These are phyloP conservation scores for Mobula hypostoma DNA, from an alignment of 2,113 vertebrate genomes.

Conservation along the genomic window DNA sequence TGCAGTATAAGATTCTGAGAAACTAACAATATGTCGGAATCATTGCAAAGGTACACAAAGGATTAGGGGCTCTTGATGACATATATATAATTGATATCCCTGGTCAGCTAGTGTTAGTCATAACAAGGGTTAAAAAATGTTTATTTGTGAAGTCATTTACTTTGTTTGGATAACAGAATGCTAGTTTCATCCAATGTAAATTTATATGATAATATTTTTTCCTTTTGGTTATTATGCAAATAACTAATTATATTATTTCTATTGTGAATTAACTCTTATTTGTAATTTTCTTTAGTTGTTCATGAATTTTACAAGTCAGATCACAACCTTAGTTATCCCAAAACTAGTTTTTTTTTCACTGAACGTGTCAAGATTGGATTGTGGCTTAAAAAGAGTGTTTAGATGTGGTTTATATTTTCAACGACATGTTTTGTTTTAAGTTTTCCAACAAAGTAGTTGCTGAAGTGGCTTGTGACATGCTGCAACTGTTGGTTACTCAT, in stretches of 20 bases:
- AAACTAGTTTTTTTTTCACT: neutral
- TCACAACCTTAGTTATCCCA: neutral
- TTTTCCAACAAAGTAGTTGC: slow-evolving; percentile 88
- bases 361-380: neutral
- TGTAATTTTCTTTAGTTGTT: neutral
- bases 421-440: slow-evolving; percentile 53
- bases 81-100: neutral
- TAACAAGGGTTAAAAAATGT: neutral
- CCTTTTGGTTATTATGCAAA: neutral
- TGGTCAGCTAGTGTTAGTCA: neutral
- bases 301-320: neutral
- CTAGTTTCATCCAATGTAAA: neutral
- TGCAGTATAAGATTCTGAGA: neutral
- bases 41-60: neutral
- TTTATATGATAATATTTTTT: neutral
- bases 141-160: slow-evolving; percentile 19
- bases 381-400: neutral
- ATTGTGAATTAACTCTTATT: slow-evolving; percentile 12
- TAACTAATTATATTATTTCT: neutral
- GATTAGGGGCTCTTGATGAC: neutral
- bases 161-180: neutral
- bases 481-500: slow-evolving; percentile 84
- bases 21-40: neutral
- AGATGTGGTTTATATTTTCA: neutral
- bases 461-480: slow-evolving; percentile 84